phyloP scores from a whole-genome alignment of 2,888 invertebrate species.

The Rhagium mordax region DNA sequence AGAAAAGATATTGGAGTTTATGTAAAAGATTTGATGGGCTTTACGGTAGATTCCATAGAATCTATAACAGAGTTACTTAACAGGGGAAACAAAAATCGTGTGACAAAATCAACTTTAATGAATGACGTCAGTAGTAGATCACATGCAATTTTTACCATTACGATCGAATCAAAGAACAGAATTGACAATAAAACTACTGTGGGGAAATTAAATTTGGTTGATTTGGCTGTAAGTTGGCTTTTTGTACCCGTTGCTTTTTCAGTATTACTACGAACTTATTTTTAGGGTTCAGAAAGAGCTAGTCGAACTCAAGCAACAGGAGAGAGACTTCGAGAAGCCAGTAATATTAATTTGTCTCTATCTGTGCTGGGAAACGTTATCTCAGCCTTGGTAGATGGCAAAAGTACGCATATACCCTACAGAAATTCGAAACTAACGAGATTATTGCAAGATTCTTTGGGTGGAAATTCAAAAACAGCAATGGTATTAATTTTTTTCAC shows the following conservation, averaged over 20 bases:
- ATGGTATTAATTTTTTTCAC: slow-evolving; percentile 77
- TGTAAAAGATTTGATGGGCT: slow-evolving; percentile 96
- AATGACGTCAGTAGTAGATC: slow-evolving; percentile 97
- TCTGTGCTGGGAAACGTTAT: slow-evolving; percentile 99
- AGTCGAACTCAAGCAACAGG: slow-evolving; percentile 97
- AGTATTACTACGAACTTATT: too few species aligned
- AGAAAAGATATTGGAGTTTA: slow-evolving; percentile 97
- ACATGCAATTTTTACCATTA: slow-evolving; percentile 98
- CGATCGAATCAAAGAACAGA: slow-evolving; percentile 95
- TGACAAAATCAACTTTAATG: slow-evolving; percentile 95
- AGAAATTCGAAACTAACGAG: slow-evolving; percentile 97
- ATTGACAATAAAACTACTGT: slow-evolving; percentile 89
- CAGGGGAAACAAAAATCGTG: slow-evolving; percentile 95
- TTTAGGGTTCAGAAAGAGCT: slow-evolving; percentile 95
- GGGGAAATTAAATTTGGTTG: slow-evolving; percentile 97
- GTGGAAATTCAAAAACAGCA: slow-evolving; percentile 96
- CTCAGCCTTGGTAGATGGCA: slow-evolving; percentile 97
- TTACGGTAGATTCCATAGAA: slow-evolving; percentile 87
- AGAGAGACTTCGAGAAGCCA: slow-evolving; percentile 94
- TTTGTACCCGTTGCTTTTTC: too few species aligned
- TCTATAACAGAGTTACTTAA: slow-evolving; percentile 74
- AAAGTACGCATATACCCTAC: slow-evolving; percentile 97
- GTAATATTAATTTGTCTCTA: slow-evolving; percentile 97
- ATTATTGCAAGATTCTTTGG: slow-evolving; percentile 95
- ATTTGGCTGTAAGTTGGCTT: slow-evolving; percentile 86